Percentiles rank a stretch among this genome's conserved stretches.
These are phyloP conservation scores for Pelobates fuscus DNA, from an alignment of 2,113 vertebrate genomes.

Conservation along the genomic window DNA sequence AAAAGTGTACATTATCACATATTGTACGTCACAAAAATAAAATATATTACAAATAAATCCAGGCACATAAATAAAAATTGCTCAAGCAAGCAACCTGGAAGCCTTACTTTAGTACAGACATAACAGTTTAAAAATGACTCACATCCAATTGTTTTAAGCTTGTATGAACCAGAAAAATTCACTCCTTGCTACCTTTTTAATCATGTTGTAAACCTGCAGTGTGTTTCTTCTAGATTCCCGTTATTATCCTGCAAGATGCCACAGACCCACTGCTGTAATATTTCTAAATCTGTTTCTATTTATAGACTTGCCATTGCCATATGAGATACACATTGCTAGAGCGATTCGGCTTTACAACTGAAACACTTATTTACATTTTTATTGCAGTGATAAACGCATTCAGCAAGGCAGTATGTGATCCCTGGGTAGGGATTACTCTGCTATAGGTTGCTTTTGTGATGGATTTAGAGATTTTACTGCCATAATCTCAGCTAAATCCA, in stretches of 20 bases:
- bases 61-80: too few relatives aligned
- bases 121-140: too few relatives aligned
- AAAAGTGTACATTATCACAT: too few relatives aligned
- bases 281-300: constrained; percentile 38
- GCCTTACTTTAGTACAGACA: too few relatives aligned
- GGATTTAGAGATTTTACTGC: too few relatives aligned
- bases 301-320: constrained; percentile 22
- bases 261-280: constrained; percentile 33
- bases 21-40: too few relatives aligned
- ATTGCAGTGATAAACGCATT: constrained; percentile 36
- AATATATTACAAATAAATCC: too few relatives aligned
- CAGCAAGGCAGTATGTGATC: constrained; percentile 8
- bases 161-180: too few relatives aligned
- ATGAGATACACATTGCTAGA: constrained; percentile 18
- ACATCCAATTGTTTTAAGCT: too few relatives aligned
- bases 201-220: constrained; percentile 4
- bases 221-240: constrained; percentile 16
- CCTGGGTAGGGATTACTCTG: constrained; percentile 22
- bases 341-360: constrained; percentile 40
- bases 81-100: too few relatives aligned
- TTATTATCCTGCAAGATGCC: neutral
- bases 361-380: constrained; percentile 49
- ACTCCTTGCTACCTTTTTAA: constrained; percentile 2
- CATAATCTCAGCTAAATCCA: too few relatives aligned
- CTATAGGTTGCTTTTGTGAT: constrained; percentile 21